Conservation (phyloP, 2,113 vertebrate genomes). For the Tachycineta bicolor region DNA sequence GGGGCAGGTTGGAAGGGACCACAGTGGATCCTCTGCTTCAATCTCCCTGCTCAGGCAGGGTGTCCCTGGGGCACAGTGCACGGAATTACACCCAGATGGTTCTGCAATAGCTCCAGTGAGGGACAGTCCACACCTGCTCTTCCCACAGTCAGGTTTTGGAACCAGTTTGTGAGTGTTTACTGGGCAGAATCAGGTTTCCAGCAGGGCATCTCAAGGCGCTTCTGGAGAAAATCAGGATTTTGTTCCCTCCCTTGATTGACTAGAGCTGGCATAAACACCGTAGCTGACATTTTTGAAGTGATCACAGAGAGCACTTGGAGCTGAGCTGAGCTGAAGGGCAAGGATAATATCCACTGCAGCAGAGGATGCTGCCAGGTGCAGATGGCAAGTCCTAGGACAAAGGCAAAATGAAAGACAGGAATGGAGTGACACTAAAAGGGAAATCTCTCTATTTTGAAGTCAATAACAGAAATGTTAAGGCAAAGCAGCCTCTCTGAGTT, state of each 20-base stretch:
- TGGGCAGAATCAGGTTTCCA: neutral
- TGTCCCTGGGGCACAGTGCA: neutral
- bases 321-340: neutral
- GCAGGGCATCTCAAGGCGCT: rapidly evolving
- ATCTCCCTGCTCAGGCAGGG: neutral
- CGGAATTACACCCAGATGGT: neutral
- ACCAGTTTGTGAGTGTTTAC: neutral
- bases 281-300: neutral
- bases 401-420: neutral
- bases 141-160: neutral
- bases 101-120: neutral
- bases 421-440: neutral
- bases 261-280: neutral
- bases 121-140: neutral
- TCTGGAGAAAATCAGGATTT: neutral
- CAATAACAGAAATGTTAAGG: neutral
- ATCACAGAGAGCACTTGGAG: neutral
- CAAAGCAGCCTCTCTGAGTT: neutral
- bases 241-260: neutral
- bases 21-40: neutral
- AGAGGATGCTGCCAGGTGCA: neutral
- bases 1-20: neutral
- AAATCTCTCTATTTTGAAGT: neutral
- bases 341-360: neutral
- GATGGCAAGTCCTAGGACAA: neutral